Evolutionary conservation across 2,113 vertebrate genomes (phyloP).

Genomic region (rat (Rattus norvegicus)): GRCr8 NC_086039.1:106097501-106098000

Average conservation of each 20-base stretch:
- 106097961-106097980: background rate
- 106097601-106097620: background rate
- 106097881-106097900: background rate
- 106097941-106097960: background rate
- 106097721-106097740: slow-evolving; percentile 27
- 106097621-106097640: background rate
- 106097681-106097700: background rate
- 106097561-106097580: background rate
- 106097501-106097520: background rate
- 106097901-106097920: background rate
- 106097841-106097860: background rate
- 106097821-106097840: background rate
- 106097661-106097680: background rate
- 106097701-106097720: background rate
- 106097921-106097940: background rate
- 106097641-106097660: background rate
- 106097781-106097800: background rate
- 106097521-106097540: background rate
- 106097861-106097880: background rate
- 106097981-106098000: background rate
- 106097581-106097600: background rate
- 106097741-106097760: background rate
- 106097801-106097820: background rate
- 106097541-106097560: background rate
- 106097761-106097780: background rate